phyloP scores from a whole-genome alignment of 2,113 vertebrate genomes.

The Rhinichthys klamathensis region DNA sequence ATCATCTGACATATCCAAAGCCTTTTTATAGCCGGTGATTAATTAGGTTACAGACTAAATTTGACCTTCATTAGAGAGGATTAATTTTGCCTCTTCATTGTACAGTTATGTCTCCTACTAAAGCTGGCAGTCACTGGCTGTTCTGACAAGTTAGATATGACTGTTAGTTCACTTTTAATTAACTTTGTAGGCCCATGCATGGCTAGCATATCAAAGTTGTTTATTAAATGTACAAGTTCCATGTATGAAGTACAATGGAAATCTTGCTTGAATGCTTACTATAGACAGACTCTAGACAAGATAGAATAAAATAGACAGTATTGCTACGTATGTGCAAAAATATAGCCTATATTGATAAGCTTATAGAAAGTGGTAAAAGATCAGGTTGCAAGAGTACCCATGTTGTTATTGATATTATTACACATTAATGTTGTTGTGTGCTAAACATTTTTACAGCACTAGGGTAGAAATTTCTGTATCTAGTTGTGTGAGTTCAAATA shows the following conservation, averaged over 20 bases:
- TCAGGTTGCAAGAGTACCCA: neutral
- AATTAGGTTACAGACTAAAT: constrained; percentile 57
- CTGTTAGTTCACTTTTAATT: neutral
- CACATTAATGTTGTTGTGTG: constrained; percentile 2
- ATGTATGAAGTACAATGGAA: neutral
- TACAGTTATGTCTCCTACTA: constrained; percentile 25
- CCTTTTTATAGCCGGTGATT: constrained; percentile 64
- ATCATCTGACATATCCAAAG: constrained; percentile 28
- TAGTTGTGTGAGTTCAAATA: neutral
- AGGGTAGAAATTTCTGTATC: neutral
- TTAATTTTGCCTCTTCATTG: neutral
- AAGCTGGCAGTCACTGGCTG: neutral
- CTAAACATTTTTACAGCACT: neutral
- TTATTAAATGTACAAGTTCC: neutral
- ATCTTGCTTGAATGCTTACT: neutral
- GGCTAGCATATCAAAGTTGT: neutral
- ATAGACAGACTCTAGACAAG: neutral
- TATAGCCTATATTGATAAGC: neutral
- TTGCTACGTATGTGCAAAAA: neutral
- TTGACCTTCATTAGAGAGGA: constrained; percentile 9
- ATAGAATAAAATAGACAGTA: neutral
- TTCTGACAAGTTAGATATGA: neutral
- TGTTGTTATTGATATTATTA: neutral
- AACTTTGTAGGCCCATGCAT: neutral
- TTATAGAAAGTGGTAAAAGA: neutral